Conservation (phyloP, 1,140 invertebrate genomes). For the Holotrichia oblita region DNA sequence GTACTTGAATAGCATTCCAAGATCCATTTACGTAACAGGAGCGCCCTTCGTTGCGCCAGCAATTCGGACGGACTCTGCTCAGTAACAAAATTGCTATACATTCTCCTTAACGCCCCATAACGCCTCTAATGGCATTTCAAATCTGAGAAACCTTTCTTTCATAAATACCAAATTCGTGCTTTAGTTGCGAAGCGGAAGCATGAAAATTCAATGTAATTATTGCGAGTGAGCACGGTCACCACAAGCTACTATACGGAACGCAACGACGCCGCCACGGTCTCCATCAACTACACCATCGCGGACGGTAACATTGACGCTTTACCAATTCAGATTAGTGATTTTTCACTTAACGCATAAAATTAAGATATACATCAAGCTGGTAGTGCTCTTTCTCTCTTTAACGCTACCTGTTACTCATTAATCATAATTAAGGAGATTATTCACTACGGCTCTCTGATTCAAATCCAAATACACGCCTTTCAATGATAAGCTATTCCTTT, state of each 20-base stretch:
- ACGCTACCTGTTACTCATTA: conserved; percentile 19
- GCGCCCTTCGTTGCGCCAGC: conserved; percentile 8
- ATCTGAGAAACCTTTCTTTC: conserved; percentile 46
- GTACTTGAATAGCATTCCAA: conserved; percentile 45
- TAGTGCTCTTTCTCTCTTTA: not conserved
- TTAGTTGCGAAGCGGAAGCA: conserved; percentile 47
- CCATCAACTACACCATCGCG: not conserved
- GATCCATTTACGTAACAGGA: conserved; percentile 46
- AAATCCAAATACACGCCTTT: conserved; percentile 21
- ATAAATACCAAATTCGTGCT: conserved; percentile 49
- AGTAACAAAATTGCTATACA: conserved; percentile 46
- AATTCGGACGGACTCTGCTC: conserved; percentile 41
- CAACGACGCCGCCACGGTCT: not conserved
- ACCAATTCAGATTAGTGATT: not conserved
- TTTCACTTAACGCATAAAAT: conserved; percentile 34
- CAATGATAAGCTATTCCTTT: conserved; percentile 22
- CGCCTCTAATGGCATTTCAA: conserved; percentile 46
- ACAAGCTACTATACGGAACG: not conserved
- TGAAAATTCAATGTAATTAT: conserved; percentile 53
- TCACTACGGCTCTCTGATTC: not conserved
- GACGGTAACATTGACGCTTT: not conserved
- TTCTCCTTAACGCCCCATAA: conserved; percentile 47
- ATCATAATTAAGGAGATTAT: conserved; percentile 12
- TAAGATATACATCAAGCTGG: conserved; percentile 29
- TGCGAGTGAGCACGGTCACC: conserved; percentile 41